Percentiles rank a stretch among this genome's conserved stretches.
phyloP scores from a whole-genome alignment of 2,113 vertebrate genomes.

The Cariama cristata region DNA sequence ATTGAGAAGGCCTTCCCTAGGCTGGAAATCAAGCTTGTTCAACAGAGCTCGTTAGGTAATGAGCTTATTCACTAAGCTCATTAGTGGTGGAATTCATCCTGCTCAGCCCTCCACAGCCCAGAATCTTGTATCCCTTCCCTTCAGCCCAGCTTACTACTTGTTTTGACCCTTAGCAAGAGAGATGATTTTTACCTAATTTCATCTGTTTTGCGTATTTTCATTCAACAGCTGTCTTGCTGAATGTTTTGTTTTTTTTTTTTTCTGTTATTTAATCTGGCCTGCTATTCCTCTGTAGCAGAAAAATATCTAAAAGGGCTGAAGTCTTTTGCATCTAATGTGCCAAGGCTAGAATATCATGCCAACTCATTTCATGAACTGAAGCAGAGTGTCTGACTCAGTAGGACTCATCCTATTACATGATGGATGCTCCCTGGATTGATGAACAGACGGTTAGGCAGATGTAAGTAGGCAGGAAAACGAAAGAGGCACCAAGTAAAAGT shows the following conservation, averaged over 20 bases:
- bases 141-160: not conserved
- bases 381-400: slow-evolving; percentile 38
- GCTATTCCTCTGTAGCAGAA: not conserved
- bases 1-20: not conserved
- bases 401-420: not conserved
- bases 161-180: not conserved
- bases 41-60: slow-evolving; percentile 66
- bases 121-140: slow-evolving; percentile 24
- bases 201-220: not conserved
- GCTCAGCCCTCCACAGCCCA: slow-evolving; percentile 48
- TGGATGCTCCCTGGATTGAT: slow-evolving; percentile 28
- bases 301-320: not conserved
- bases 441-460: slow-evolving; percentile 59
- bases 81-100: slow-evolving; percentile 60
- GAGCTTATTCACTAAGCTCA: slow-evolving; percentile 68
- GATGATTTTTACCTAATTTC: not conserved
- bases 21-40: slow-evolving; percentile 56
- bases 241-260: not conserved
- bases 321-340: not conserved
- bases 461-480: slow-evolving; percentile 44
- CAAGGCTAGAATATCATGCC: slow-evolving; percentile 11
- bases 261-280: slow-evolving; percentile 1
- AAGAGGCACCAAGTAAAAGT: slow-evolving; percentile 42
- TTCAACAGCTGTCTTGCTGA: slow-evolving; percentile 2
- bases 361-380: slow-evolving; percentile 1